These are phyloP conservation scores for Papilio polyxenes DNA, from an alignment of 1,140 invertebrate genomes.

Conservation along the genomic window DNA sequence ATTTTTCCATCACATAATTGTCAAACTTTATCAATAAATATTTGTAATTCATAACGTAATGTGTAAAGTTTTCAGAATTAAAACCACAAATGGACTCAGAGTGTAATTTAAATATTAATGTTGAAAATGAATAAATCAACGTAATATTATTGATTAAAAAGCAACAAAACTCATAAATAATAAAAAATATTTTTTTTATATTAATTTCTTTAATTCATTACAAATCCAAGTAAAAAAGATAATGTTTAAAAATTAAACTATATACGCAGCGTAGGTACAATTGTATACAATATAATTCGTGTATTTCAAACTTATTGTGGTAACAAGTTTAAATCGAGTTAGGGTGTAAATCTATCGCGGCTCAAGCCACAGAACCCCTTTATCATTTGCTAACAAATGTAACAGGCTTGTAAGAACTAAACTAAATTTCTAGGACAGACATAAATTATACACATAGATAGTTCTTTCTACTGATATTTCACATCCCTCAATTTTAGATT, in stretches of 20 bases:
- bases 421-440: neutral
- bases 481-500: no score
- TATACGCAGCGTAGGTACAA: neutral
- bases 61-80: conserved; percentile 21
- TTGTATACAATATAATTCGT: neutral
- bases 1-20: conserved; percentile 10
- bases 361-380: conserved; percentile 17
- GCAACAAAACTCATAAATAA: neutral
- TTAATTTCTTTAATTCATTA: no score
- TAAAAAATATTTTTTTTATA: no score
- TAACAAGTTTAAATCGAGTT: conserved; percentile 17
- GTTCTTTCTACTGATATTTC: neutral
- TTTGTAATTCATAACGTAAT: conserved; percentile 28
- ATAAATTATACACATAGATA: neutral
- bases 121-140: neutral
- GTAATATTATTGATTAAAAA: neutral
- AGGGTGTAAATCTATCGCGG: conserved; percentile 18
- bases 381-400: conserved; percentile 24
- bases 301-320: conserved; percentile 10
- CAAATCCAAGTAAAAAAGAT: neutral
- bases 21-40: conserved; percentile 29
- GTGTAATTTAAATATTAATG: conserved; percentile 12
- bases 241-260: neutral
- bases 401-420: neutral
- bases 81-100: neutral